Evolutionary conservation across 2,888 invertebrate species (phyloP).

Genomic region (Xestia xanthographa): DNA sequence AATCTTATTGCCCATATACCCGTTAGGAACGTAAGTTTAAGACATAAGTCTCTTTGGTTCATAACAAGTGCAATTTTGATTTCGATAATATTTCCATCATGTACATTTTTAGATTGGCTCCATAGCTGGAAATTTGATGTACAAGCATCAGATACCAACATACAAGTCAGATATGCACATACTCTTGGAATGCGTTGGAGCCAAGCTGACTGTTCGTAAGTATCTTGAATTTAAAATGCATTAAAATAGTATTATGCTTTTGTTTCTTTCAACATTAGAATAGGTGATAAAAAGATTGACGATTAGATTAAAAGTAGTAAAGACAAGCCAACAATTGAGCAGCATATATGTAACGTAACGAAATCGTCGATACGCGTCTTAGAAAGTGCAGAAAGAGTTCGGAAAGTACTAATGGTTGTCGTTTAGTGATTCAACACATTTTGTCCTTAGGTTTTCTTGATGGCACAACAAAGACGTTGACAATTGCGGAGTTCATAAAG

Average conservation of each 20-base stretch:
- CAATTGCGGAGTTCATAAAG: not conserved
- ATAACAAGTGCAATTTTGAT: not conserved
- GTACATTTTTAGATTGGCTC: constrained; percentile 76
- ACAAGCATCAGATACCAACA: constrained; percentile 90
- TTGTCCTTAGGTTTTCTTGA: not conserved
- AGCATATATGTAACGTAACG: not conserved
- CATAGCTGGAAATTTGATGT: constrained; percentile 92
- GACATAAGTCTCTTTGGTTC: not conserved
- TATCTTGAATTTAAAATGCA: not conserved
- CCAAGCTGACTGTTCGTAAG: constrained; percentile 78
- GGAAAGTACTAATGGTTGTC: not conserved
- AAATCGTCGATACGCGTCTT: not conserved
- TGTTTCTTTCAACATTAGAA: not conserved
- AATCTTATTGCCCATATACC: constrained; percentile 91
- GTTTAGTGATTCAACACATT: not conserved
- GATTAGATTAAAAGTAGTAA: not conserved
- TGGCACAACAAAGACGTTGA: not conserved
- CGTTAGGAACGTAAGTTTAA: constrained; percentile 1
- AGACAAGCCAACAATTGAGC: not conserved
- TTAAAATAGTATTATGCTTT: not conserved
- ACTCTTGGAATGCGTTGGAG: constrained; percentile 89
- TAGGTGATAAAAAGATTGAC: not conserved
- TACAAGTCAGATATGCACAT: constrained; percentile 93
- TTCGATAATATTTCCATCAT: not conserved
- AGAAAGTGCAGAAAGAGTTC: not conserved